Evolutionary conservation across 2,797 vertebrate genomes (phyloP).

Genomic region (Clamator glandarius): DNA sequence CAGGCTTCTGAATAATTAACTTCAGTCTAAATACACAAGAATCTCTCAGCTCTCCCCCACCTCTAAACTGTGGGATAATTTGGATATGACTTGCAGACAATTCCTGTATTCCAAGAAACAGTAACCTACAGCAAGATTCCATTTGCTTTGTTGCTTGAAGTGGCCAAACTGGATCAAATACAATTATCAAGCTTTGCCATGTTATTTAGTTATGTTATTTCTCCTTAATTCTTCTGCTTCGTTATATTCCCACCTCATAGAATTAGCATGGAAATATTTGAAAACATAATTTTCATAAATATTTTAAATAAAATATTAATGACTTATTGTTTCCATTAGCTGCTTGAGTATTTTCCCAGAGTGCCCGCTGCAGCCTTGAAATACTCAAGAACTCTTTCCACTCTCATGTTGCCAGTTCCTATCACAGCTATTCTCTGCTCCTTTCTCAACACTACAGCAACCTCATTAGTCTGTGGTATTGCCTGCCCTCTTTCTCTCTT

Average conservation of each 20-base stretch:
- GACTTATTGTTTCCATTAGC: not conserved
- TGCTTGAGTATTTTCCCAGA: not conserved
- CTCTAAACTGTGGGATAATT: not conserved
- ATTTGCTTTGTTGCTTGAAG: not conserved
- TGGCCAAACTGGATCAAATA: not conserved
- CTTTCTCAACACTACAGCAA: not conserved
- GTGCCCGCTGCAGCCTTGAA: not conserved
- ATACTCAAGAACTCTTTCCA: not conserved
- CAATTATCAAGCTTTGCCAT: not conserved
- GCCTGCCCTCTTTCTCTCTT: not conserved
- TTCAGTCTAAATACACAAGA: not conserved
- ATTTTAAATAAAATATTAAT: slow-evolving; percentile 14
- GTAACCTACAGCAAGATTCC: not conserved
- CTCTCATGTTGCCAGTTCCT: not conserved
- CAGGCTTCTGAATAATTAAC: not conserved
- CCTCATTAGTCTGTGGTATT: not conserved
- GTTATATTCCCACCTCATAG: not conserved
- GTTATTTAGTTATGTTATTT: not conserved
- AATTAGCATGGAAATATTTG: not conserved
- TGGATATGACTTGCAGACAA: not conserved
- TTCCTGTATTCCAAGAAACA: not conserved
- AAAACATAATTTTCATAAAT: not conserved
- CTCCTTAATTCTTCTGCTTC: not conserved
- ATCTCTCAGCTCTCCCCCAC: not conserved
- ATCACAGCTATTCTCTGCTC: not conserved